Evolutionary conservation across 2,797 vertebrate genomes (phyloP).

Genomic region (Darevskia mixta): DNA sequence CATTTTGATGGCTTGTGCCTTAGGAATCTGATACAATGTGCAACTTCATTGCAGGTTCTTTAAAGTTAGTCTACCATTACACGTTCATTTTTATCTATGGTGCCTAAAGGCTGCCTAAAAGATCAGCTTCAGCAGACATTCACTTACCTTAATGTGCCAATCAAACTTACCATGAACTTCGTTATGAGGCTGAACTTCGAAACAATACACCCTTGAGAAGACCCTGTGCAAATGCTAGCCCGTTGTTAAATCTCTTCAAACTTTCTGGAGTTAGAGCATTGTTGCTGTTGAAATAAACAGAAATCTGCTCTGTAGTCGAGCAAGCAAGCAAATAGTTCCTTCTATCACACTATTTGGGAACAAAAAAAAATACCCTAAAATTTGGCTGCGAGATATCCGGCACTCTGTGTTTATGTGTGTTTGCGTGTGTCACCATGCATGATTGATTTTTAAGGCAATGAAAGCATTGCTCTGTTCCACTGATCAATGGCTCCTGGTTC

Average conservation of each 20-base stretch:
- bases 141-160: constrained; percentile 3
- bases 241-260: background rate
- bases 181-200: background rate
- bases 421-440: constrained; percentile 46
- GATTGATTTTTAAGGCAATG: constrained; percentile 69
- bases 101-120: background rate
- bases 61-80: background rate
- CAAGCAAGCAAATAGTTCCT: constrained; percentile 3
- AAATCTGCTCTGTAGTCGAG: no score
- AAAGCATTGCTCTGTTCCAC: constrained; percentile 75
- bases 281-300: no score
- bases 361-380: background rate
- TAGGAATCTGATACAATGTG: background rate
- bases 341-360: constrained; percentile 38
- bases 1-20: background rate
- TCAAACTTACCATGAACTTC: background rate
- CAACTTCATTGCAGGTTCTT: background rate
- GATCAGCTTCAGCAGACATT: background rate
- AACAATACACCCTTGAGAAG: no score
- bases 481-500: constrained; percentile 65
- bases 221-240: background rate
- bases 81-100: background rate
- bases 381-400: constrained; percentile 37
- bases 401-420: background rate
- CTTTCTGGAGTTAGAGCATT: constrained; percentile 31